phyloP scores from a whole-genome alignment of 2,888 invertebrate species.

The Sinodicranocentrus sp. region DNA sequence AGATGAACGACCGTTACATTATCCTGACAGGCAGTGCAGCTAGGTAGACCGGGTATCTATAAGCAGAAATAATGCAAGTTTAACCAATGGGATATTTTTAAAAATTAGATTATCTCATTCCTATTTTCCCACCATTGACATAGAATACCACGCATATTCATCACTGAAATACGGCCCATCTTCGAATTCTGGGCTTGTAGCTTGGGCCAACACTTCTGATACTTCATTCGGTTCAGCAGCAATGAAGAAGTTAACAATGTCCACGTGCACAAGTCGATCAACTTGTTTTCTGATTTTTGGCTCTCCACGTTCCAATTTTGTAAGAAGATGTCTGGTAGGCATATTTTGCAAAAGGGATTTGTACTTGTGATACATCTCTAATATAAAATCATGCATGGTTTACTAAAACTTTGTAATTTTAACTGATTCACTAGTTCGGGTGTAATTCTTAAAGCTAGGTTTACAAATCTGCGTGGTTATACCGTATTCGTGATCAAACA shows the following conservation, averaged over 20 bases:
- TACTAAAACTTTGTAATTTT: too few species aligned
- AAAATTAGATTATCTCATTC: slow-evolving; percentile 7
- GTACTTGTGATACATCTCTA: slow-evolving; percentile 96
- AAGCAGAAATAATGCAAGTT: too few species aligned
- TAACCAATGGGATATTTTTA: background rate
- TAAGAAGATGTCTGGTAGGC: slow-evolving; percentile 92
- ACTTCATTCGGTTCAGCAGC: slow-evolving; percentile 81
- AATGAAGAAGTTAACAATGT: slow-evolving; percentile 94
- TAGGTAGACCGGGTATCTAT: slow-evolving; percentile 65
- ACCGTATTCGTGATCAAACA: slow-evolving; percentile 93
- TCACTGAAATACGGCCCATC: slow-evolving; percentile 84
- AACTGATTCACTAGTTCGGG: too few species aligned
- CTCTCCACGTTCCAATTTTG: slow-evolving; percentile 78
- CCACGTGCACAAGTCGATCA: slow-evolving; percentile 86
- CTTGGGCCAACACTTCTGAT: slow-evolving; percentile 70
- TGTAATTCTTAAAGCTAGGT: too few species aligned
- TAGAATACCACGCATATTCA: slow-evolving; percentile 92
- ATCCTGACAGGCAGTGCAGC: slow-evolving; percentile 67
- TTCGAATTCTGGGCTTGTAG: slow-evolving; percentile 63
- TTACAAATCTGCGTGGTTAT: too few species aligned
- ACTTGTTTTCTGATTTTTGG: slow-evolving; percentile 83
- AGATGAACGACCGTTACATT: slow-evolving; percentile 73
- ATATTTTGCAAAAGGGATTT: slow-evolving; percentile 93
- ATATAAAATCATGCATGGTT: background rate
- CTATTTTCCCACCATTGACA: slow-evolving; percentile 82